Evolutionary conservation across 2,797 vertebrate genomes (phyloP), one percentile per base, ranked within the genome.

Genomic region (Nasua narica): DNA sequence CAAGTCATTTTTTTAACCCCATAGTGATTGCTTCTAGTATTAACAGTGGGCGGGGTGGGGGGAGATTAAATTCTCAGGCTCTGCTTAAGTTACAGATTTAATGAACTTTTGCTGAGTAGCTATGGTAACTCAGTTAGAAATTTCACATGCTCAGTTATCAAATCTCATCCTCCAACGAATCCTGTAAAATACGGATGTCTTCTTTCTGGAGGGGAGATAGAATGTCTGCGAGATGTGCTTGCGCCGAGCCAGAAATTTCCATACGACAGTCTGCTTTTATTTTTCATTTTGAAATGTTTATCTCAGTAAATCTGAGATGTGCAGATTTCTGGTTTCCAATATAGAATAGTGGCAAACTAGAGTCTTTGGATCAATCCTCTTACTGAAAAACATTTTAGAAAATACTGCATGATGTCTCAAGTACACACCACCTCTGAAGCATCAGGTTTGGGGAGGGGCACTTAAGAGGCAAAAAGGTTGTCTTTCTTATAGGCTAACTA

Each of bases 261-360:
- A 6, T 27, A 10, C 32, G 58, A 43, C 54, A 79, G n/a, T n/a
- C 62, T 87, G 81, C 52, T 13, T 35, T 56, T 52, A 12, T 56
- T 87, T 72, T 72, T 85, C 83, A 62, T 43, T 82, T 92, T 67
- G 70, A 85, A 93, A 87, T 95, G 27, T 90, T 95, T 92, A 21
- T 54, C 48, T 90, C 70, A 37, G 9, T 19, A 92, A 82, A 87
- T 87, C 6, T 62, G 58, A 67, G 65, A 72, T 37, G 46, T 56
- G 8, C 58, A 35, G 65, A 67, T 67, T 83, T 92, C 52, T 90
- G 77, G 58, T 81, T 93, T 78, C 84, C 40, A 37, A 3, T n/a
- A n/a, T n/a, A n/a, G n/a, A n/a, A n/a, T 40, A 43, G 35, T 27
- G 46, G 43, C 54, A 90, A 70, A 10, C 19, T 40, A 78, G 52